A percentile compares a stretch with the other conserved stretches of the same genome.
Conservation (phyloP, 1,140 invertebrate genomes). For the Pissodes strobi region DNA sequence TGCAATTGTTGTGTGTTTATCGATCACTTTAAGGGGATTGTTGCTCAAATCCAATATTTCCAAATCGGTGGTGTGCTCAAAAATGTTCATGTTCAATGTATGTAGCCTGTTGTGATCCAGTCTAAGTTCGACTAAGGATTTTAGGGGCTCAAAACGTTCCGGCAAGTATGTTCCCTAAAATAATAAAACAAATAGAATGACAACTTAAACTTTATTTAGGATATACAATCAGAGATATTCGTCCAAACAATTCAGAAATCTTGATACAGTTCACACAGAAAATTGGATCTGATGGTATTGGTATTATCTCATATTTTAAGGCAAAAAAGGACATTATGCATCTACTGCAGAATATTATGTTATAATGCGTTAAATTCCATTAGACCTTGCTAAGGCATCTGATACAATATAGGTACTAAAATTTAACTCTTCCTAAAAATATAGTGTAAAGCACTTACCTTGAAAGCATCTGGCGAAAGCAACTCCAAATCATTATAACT, state of each 20-base stretch:
- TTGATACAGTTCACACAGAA: too few relatives aligned
- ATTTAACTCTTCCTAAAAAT: too few relatives aligned
- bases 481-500: slow-evolving; percentile 68
- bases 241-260: too few relatives aligned
- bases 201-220: too few relatives aligned
- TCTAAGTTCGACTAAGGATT: slow-evolving; percentile 64
- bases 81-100: slow-evolving; percentile 68
- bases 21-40: slow-evolving; percentile 69
- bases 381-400: too few relatives aligned
- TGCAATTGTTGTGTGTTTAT: slow-evolving; percentile 64
- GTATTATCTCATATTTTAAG: too few relatives aligned
- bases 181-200: not conserved
- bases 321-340: too few relatives aligned
- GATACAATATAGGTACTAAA: too few relatives aligned
- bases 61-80: slow-evolving; percentile 68
- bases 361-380: too few relatives aligned
- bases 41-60: slow-evolving; percentile 67
- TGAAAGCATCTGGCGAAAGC: slow-evolving; percentile 67
- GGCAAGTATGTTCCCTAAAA: slow-evolving; percentile 60
- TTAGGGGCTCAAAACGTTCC: slow-evolving; percentile 57
- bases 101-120: slow-evolving; percentile 70
- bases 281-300: too few relatives aligned
- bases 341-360: too few relatives aligned
- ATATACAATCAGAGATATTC: too few relatives aligned
- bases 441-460: slow-evolving; percentile 57